Base-by-base conservation (phyloP, 2,888 invertebrate genomes). In the Nephrotoma appendiculata region DNA sequence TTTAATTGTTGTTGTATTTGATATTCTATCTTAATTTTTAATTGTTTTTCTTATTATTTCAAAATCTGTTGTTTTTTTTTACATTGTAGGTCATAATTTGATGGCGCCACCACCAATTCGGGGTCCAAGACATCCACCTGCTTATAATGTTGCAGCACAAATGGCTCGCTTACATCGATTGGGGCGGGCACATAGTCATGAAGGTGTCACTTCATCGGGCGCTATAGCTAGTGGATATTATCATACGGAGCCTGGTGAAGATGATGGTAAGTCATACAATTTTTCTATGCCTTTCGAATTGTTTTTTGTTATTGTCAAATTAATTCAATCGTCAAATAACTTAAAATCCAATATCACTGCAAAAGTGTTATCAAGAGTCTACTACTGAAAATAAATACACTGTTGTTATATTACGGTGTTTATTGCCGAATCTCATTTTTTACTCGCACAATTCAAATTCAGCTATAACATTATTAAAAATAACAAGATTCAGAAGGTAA, bases 121-220 rank as follows among this genome's bases (percentile, higher is more conserved):
- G 83, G 88, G 88, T 87, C 88, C 88, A 87, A 88, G 89, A 83
- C 95, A 96, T 90, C 96, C 96, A 87, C 96, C 96, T 71, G 95
- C 96, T 86, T 97, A 97, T 93, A 95, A 95, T 90, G 94, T 96
- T 88, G 97, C 97, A 86, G 96, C 97, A 87, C 96, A 97, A 91
- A 96, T 97, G 94, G 96, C 96, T 89, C 94, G 96, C 88, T 93
- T 96, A 89, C 96, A 96, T 92, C 94, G 96, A 89, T 93, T 96
- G 88, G 96, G 96, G 89, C 94, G 96, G 89, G 96, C 96, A 86
- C 96, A 96, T 92, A 96, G 96, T 88, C 96, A 96, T 92, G 97
- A 97, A 92, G 96, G 96, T 89, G 96, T 96, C 88, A 95, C 96
- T 88, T 94, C 95, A 89, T 42, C 41, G 15, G 41, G 71, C 9